Evolutionary conservation across 2,888 invertebrate species (phyloP), one percentile per base, ranked within the genome.

Genomic region (Hermaeophaga mercurialis): DNA sequence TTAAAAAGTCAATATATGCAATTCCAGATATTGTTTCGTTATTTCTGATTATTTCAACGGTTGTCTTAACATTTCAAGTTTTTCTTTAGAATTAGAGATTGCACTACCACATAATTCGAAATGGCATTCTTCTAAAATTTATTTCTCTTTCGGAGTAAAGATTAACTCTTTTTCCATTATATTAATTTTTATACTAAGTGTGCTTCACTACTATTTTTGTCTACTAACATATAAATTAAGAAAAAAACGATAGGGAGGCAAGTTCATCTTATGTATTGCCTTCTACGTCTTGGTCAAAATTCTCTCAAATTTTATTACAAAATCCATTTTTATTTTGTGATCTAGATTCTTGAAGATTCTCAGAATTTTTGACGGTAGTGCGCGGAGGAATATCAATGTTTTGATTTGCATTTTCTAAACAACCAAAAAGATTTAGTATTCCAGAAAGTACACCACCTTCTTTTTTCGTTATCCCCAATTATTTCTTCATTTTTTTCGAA

Each of bases 161-260:
- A 87, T 72, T 58, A 87, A 74, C 63, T 84, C 82, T 65, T 85
- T 82, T 68, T 87, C 86, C 41, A 88, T 73, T 54, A 82, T 76
- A 73, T 87, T 88, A 43, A 88, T 81, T 71, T 82, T 88, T 0
- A 85, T 85, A 52, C 91, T 83, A 19, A 91, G 80, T 48, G 84
- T 43, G 85, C 82, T 70, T 90, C 90, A 68, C 87, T 84, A 62
- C 86, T 83, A 67, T 82, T 85, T 70, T 87, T 90, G 75, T 90
- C 90, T 59, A 91, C 85, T 66, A 87, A 87, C 74, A 90, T 88
- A 76, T 90, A 89, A 15, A 89, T 89, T 56, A 91, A 81, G 12
- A 86, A 83, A 70, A 92, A 91, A 45, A 89, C 61, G 59, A 55
- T 57, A 31, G 62, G 5, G 63, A 39, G 17, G 56, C 49, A n/a